Base-by-base conservation (phyloP, 2,888 invertebrate species). In the Augochlorella aurata region DNA sequence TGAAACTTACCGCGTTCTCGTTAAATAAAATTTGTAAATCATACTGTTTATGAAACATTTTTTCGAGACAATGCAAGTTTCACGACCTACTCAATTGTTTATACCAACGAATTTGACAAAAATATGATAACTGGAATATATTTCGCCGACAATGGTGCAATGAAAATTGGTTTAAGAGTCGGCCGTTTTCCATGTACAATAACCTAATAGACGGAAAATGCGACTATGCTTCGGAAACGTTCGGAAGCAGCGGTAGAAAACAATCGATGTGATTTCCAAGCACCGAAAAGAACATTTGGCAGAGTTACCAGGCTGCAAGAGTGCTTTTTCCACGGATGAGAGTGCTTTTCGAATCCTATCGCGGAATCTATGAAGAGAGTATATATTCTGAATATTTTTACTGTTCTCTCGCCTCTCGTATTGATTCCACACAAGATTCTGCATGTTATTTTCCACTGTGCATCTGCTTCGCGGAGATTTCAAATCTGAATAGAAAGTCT, bases 181-280 rank as follows among this genome's bases (percentile, higher is more conserved):
- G 29, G 1, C 14, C 29, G 29, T 14, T 14, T 38, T 45, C 12
- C 7, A 18, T 10, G 47, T 44, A 21, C 18, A 18, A 44, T 29
- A 24, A 70, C 10, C 18, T 70, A 65, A 21, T 50, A 29, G 14
- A 38, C 38, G 1, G 47, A 29, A 54, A 47, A 47, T 24, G 50
- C 38, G 73, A 47, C 54, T 54, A 80, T 50, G 45, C 44, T 50
- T 47, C 1, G 38, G 21, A 47, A 49, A 78, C 65, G 52, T 81
- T 66, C 24, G n/a, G 38, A 45, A 68, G 61, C 16, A 47, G 38
- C 7, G 49, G 47, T 21, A 61, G 54, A 73, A 82, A 80, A 75
- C 74, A 83, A 83, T 78, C 83, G 83, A 82, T 74, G 66, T 78
- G 83, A 83, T 85, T 84, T 74, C 58, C 74, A 81, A 63, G 45